A percentile compares a stretch with the other conserved stretches of the same genome.
phyloP scores from a whole-genome alignment of 2,113 vertebrate species.

The Labrus mixtus region DNA sequence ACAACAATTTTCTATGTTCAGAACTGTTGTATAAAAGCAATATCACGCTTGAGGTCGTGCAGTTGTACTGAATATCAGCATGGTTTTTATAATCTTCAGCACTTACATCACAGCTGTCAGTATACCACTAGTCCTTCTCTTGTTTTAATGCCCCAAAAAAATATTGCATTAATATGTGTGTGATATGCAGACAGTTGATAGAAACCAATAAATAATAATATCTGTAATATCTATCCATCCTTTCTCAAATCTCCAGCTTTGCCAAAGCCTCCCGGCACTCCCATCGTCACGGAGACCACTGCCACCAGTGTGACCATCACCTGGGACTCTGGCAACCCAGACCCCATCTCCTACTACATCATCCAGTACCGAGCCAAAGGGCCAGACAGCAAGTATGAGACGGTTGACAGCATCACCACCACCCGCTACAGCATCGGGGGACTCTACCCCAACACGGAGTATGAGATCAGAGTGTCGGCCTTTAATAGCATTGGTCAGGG shows the following conservation, averaged over 20 bases:
- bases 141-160: background rate
- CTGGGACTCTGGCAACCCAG: conserved; percentile 98
- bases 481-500: conserved; percentile 98
- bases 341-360: conserved; percentile 96
- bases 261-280: conserved; percentile 94
- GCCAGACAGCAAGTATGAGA: conserved; percentile 94
- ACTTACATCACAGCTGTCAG: background rate
- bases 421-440: conserved; percentile 98
- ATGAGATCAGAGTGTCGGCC: conserved; percentile 96
- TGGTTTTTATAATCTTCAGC: background rate
- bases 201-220: background rate
- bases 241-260: conserved; percentile 83
- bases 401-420: conserved; percentile 97
- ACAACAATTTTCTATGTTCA: background rate
- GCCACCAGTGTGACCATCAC: conserved; percentile 98
- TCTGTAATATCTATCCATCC: background rate
- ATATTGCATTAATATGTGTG: background rate
- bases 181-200: background rate
- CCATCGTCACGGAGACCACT: conserved; percentile 96
- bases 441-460: conserved; percentile 97
- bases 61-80: background rate
- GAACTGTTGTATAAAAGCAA: background rate
- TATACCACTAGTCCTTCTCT: too few species aligned
- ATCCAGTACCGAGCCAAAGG: conserved; percentile 97
- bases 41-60: background rate